phyloP scores from a whole-genome alignment of 2,888 invertebrate genomes.

The Hecatera dysodea region DNA sequence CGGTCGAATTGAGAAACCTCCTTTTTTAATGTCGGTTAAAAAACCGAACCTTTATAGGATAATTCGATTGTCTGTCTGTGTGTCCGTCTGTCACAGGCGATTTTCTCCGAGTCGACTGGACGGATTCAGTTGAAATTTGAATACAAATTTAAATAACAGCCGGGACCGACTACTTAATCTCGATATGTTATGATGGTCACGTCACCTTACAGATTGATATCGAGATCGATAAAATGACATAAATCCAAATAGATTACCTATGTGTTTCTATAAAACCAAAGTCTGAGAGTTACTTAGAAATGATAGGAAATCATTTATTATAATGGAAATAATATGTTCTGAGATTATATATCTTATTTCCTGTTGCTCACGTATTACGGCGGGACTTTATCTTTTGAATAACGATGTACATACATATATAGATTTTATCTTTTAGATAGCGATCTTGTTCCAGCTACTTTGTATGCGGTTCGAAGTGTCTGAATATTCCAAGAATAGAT shows the following conservation, averaged over 20 bases:
- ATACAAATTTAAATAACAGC: conserved; percentile 10
- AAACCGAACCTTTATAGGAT: not conserved
- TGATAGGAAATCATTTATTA: not conserved
- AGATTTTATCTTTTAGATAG: conserved; percentile 4
- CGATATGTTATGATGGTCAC: too few relatives aligned
- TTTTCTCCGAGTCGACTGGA: too few relatives aligned
- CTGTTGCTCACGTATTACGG: conserved; percentile 2
- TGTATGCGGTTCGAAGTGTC: not conserved
- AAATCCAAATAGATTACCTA: conserved; percentile 12
- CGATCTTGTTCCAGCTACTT: not conserved
- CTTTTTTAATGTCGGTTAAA: too few relatives aligned
- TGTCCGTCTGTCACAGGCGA: too few relatives aligned
- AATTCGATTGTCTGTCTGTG: too few relatives aligned
- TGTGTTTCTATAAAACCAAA: conserved; percentile 8
- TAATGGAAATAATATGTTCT: conserved; percentile 19
- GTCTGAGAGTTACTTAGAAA: not conserved
- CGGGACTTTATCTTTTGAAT: not conserved
- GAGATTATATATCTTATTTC: conserved; percentile 14
- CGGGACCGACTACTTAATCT: too few relatives aligned
- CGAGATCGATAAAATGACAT: too few relatives aligned
- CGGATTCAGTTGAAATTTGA: too few relatives aligned
- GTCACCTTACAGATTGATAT: too few relatives aligned
- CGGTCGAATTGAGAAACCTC: too few relatives aligned
- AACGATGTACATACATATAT: not conserved
- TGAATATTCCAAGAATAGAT: conserved; percentile 5